Percentiles rank a stretch among this genome's conserved stretches.
Evolutionary conservation across 2,113 vertebrate genomes (phyloP).

Genomic region (Vulpes lagopus): DNA sequence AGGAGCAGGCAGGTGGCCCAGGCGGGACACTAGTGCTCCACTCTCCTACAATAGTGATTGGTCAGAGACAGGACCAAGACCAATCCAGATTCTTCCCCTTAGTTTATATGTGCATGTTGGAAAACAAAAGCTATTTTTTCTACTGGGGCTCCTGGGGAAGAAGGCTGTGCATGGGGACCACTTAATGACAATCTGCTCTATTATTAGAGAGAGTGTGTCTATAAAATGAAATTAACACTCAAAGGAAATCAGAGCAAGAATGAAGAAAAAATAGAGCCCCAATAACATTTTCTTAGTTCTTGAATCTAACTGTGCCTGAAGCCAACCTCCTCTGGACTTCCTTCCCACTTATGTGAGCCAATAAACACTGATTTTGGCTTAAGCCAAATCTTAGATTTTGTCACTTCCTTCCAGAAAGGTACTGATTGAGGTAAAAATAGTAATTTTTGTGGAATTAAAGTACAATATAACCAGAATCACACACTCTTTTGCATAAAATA

Average conservation of each 20-base stretch:
- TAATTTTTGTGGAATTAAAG: background rate
- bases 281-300: background rate
- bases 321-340: background rate
- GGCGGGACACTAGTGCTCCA: background rate
- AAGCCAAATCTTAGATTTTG: background rate
- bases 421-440: background rate
- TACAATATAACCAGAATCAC: background rate
- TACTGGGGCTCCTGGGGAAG: background rate
- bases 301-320: background rate
- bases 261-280: background rate
- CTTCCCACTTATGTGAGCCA: background rate
- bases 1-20: background rate
- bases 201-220: background rate
- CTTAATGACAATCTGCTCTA: background rate
- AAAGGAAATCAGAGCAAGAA: background rate
- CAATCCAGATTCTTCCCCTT: background rate
- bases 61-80: background rate
- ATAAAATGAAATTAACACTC: background rate
- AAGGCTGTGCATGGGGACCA: background rate
- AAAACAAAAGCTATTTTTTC: background rate
- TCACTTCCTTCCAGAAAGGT: background rate
- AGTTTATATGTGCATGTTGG: background rate
- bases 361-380: background rate
- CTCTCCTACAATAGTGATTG: background rate
- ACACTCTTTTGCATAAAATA: background rate